Evolutionary conservation across 2,113 vertebrate genomes (phyloP).

Genomic region (Pristiophorus japonicus): DNA sequence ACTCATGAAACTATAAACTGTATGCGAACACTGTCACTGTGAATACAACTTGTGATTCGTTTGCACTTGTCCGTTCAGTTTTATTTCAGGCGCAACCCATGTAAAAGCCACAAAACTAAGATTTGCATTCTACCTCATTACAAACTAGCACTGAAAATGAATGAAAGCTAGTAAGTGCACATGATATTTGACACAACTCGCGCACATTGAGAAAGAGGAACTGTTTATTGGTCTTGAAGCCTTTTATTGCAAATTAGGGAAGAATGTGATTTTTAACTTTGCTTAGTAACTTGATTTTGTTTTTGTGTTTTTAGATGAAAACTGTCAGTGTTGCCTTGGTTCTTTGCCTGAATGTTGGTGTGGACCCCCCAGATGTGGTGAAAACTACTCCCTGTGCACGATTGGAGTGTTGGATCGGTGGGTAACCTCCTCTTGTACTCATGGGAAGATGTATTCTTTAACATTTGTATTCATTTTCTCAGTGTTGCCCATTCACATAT

Average conservation of each 20-base stretch:
- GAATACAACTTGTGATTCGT: neutral
- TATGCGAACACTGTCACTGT: neutral
- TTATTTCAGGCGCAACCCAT: neutral
- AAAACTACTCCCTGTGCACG: conserved; percentile 95
- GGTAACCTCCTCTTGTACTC: conserved; percentile 38
- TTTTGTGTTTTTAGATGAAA: conserved; percentile 78
- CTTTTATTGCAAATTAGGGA: neutral
- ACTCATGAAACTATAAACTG: neutral
- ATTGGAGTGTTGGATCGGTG: conserved; percentile 97
- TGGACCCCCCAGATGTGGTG: conserved; percentile 95
- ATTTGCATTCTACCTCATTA: neutral
- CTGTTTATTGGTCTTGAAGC: no score
- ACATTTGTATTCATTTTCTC: neutral
- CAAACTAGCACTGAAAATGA: neutral
- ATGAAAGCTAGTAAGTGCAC: neutral
- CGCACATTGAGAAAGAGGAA: neutral
- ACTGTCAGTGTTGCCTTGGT: conserved; percentile 97
- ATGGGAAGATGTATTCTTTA: neutral
- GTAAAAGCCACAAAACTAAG: neutral
- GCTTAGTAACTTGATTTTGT: neutral
- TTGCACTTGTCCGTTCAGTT: neutral
- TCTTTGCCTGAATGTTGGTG: conserved; percentile 91
- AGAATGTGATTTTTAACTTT: neutral
- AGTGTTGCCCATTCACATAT: neutral
- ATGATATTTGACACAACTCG: neutral